Percentiles rank a stretch among this genome's conserved stretches.
These are phyloP conservation scores for Buceros bicornis DNA, from an alignment of 2,797 vertebrate species.

Conservation along the genomic window DNA sequence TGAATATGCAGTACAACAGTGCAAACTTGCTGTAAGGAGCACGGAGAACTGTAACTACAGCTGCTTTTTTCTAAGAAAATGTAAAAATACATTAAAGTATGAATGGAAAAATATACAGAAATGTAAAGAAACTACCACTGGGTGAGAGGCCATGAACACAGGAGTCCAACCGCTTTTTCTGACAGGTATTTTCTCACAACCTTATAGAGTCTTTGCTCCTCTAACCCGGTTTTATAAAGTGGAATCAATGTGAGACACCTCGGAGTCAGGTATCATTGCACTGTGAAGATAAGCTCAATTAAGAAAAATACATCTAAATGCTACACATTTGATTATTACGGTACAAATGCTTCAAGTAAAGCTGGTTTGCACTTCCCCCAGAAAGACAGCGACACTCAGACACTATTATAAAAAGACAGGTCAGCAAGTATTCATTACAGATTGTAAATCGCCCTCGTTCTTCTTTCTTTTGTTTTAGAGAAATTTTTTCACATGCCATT, in stretches of 20 bases:
- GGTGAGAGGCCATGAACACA: neutral
- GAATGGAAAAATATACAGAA: neutral
- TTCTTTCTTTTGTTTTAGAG: constrained; percentile 56
- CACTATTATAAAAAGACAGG: neutral
- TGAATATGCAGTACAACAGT: neutral
- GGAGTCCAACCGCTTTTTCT: neutral
- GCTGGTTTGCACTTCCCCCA: constrained; percentile 36
- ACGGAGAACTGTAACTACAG: neutral
- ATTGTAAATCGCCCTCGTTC: constrained; percentile 31
- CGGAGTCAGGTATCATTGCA: neutral
- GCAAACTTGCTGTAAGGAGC: neutral
- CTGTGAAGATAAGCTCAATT: neutral
- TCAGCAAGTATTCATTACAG: constrained; percentile 56
- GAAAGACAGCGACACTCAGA: neutral
- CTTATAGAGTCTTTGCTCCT: neutral
- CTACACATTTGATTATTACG: constrained; percentile 29
- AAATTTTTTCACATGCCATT: constrained; percentile 66
- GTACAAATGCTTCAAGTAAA: constrained; percentile 44
- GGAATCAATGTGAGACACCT: neutral
- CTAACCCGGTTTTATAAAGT: neutral
- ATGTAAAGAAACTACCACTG: neutral
- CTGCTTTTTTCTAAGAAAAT: neutral
- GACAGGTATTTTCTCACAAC: neutral
- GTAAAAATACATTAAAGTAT: neutral
- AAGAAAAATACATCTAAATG: constrained; percentile 40